Percentiles rank a stretch among this genome's conserved stretches.
These are phyloP conservation scores for Otis tarda DNA, from an alignment of 2,113 vertebrate species.

Conservation along the genomic window DNA sequence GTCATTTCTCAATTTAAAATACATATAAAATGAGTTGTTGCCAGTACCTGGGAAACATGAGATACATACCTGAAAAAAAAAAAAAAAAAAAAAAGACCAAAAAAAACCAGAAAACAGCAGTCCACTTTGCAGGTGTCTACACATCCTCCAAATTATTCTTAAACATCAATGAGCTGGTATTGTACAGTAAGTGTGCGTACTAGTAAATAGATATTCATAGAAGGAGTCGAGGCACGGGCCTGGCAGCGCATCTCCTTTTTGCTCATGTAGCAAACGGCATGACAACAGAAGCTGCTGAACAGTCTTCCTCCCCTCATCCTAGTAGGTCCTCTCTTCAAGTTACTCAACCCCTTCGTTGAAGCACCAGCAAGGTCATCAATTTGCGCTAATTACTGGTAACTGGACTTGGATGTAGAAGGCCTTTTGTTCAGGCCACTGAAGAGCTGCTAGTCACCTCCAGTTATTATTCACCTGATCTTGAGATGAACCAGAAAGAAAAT, in stretches of 20 bases:
- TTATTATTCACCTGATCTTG: neutral
- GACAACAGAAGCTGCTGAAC: neutral
- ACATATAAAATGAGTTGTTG: neutral
- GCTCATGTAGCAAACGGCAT: neutral
- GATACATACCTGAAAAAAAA: neutral
- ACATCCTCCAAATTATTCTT: neutral
- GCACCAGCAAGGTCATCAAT: neutral
- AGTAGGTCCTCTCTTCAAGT: neutral
- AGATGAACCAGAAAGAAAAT: neutral
- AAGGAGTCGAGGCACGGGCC: fast-evolving
- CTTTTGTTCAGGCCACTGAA: neutral
- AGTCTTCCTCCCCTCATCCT: neutral
- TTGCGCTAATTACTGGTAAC: neutral
- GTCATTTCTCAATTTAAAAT: neutral
- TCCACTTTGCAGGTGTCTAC: neutral
- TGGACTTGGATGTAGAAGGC: neutral
- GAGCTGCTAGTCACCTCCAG: neutral
- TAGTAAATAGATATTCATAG: neutral
- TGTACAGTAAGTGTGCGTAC: neutral
- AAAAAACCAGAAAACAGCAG: neutral
- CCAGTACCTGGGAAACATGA: neutral
- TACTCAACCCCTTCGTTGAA: neutral
- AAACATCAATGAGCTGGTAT: neutral
- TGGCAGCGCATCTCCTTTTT: neutral
- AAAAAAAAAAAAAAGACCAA: neutral